Conservation (phyloP, 2,888 invertebrate genomes). For the Aphidoletes aphidimyza region DNA sequence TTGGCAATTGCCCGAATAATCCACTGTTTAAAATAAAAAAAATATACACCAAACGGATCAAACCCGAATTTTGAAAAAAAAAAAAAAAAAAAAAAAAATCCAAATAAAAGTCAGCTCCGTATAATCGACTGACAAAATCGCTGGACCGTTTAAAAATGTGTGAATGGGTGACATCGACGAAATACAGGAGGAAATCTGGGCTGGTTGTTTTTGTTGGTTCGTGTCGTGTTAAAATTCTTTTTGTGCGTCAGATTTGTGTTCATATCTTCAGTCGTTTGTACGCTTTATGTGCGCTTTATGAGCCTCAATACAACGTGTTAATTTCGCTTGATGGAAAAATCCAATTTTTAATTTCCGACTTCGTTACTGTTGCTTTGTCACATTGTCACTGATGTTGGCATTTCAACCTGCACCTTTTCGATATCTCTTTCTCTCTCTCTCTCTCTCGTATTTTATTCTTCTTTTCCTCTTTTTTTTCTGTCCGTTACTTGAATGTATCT, state of each 20-base stretch:
- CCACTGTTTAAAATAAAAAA: background rate
- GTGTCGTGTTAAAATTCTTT: slow-evolving; percentile 6
- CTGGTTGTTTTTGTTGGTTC: slow-evolving; percentile 25
- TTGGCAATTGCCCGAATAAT: background rate
- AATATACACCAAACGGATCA: slow-evolving; percentile 20
- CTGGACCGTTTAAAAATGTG: slow-evolving; percentile 19
- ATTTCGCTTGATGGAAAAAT: slow-evolving; percentile 54
- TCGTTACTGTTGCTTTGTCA: slow-evolving; percentile 33
- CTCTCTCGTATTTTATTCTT: background rate
- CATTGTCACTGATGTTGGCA: background rate
- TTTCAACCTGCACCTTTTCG: slow-evolving; percentile 17
- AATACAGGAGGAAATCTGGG: background rate
- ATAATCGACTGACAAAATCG: slow-evolving; percentile 9
- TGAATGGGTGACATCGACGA: background rate
- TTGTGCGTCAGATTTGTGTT: too few species aligned
- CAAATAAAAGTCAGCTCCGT: slow-evolving; percentile 44
- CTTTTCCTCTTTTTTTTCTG: slow-evolving; percentile 17
- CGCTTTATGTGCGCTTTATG: background rate
- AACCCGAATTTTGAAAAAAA: background rate
- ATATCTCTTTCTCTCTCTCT: background rate
- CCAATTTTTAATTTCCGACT: slow-evolving; percentile 56
- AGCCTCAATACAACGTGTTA: slow-evolving; percentile 53
- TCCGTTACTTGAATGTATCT: background rate
- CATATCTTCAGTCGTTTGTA: background rate
- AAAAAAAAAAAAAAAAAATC: background rate